Conservation (phyloP, 1,140 invertebrate genomes). For the Bombus consobrinus region DNA sequence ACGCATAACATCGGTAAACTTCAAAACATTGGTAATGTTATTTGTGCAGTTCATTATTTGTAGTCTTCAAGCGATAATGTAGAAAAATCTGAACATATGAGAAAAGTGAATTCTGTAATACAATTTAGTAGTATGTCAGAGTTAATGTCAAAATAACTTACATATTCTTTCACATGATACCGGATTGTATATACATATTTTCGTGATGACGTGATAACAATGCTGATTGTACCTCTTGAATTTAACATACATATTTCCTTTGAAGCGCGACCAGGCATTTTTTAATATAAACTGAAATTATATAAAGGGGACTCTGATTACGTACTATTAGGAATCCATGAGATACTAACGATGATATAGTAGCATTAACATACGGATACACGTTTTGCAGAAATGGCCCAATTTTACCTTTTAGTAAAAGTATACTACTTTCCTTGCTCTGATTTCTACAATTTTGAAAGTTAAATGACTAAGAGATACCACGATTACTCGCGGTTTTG, state of each 20-base stretch:
- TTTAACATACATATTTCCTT: background rate
- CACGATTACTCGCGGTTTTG: background rate
- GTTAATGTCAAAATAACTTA: background rate
- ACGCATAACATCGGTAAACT: background rate
- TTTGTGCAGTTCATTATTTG: background rate
- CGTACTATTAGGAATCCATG: background rate
- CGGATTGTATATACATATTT: background rate
- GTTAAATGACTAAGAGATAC: background rate
- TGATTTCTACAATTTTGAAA: conserved; percentile 28
- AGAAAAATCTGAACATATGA: background rate
- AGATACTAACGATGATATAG: background rate
- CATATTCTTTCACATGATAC: background rate
- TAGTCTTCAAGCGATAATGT: background rate
- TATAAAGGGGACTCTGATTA: background rate
- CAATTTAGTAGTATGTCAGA: background rate
- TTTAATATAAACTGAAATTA: background rate
- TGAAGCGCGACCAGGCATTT: background rate
- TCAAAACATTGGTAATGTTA: background rate
- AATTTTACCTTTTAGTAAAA: background rate
- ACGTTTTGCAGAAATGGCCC: background rate
- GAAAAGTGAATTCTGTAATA: background rate
- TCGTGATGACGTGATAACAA: conserved; percentile 1
- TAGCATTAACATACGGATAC: background rate
- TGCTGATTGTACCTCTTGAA: background rate
- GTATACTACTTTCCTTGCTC: conserved; percentile 7